Evolutionary conservation across 1,140 invertebrate species (phyloP), one percentile per base, ranked within the genome.

Genomic region (Conus betulinus): DNA sequence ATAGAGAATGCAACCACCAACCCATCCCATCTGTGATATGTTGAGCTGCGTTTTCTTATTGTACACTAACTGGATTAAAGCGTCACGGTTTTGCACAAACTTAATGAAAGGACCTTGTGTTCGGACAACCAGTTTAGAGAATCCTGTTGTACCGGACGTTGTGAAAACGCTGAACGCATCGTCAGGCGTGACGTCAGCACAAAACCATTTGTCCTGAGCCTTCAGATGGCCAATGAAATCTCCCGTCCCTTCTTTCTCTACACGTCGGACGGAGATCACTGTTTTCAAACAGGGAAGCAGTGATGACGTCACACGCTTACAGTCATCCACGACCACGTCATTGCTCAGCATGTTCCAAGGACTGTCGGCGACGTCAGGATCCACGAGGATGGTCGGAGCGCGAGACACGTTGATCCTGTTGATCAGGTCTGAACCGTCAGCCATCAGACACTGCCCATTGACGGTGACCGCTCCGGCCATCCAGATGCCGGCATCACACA

Each of bases 71-170:
- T 6, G 55, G 17, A 39, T 51, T n/a, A n/a, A 15, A 52, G 0
- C 23, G 6, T n/a, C 74, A 55, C 20, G 20, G 20, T 20, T 15
- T 20, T 63, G 27, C 5, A 20, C 83, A 74, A 10, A 74, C 20
- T 39, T 13, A 15, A 86, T 23, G 63, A 57, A 27, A 51, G 17
- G 10, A 3, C 76, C 78, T 13, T 87, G 86, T 15, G 71, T 79
- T 3, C 71, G 39, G 52, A 57, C 78, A 5, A 87, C 86, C 27
- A 87, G 74, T 55, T 87, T 87, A 23, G 86, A 79, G 74, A 79
- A 87, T 0, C 86, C 86, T 15, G 86, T 79, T 13, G 60, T 60
- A 15, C 86, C 86, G 3, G 86, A 87, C 20, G 86, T 87, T 15
- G 86, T 87, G 20, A 87, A 87, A 5, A 87, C 78, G n/a, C 20